Base-by-base conservation (phyloP, 2,113 vertebrate genomes). In the Amia ocellicauda region DNA sequence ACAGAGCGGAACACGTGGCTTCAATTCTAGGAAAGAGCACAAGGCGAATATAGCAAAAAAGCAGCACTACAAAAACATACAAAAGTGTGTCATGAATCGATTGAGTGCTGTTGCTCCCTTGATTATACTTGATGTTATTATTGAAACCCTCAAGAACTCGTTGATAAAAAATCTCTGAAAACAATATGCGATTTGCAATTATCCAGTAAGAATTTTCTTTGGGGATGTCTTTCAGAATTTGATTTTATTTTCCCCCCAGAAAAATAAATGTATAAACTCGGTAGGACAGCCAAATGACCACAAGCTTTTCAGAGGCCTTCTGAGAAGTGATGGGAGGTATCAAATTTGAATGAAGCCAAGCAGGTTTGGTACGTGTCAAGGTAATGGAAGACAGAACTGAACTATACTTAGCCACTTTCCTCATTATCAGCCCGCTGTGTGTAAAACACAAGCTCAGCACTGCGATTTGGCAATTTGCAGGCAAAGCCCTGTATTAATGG, bases 401-500 rank as follows among this genome's bases (percentile, higher is more conserved):
- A 9, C 7, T 26, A 26, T 23, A 17, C 42, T 8, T n/a, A 26
- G 51, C 2, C 23, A 7, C 9, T 27, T 27, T 22, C 24, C 28
- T 54, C n/a, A 45, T 54, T 54, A 54, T 43, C 57, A 42, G n/a
- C 13, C 23, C 8, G 3, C 8, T 9, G 29, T 51, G 31, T 22
- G 58, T 26, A 67, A 60, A 60, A 40, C 13, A 29, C 58, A 22
- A 9, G 36, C 24, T 61, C 49, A 67, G 58, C 50, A 31, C 23
- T 24, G 22, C 17, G 10, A 19, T 29, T 49, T 41, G 24, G 26
- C 24, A 43, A 56, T 43, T n/a, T 19, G 8, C 51, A 24, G 11
- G 49, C 31, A 59, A 47, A 60, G 40, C 57, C n/a, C 47, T 26
- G 17, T 64, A 64, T 47, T 59, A 69, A 55, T 56, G 36, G 36